Base-by-base conservation (phyloP, 2,888 invertebrate species). In the Erynnis tages region DNA sequence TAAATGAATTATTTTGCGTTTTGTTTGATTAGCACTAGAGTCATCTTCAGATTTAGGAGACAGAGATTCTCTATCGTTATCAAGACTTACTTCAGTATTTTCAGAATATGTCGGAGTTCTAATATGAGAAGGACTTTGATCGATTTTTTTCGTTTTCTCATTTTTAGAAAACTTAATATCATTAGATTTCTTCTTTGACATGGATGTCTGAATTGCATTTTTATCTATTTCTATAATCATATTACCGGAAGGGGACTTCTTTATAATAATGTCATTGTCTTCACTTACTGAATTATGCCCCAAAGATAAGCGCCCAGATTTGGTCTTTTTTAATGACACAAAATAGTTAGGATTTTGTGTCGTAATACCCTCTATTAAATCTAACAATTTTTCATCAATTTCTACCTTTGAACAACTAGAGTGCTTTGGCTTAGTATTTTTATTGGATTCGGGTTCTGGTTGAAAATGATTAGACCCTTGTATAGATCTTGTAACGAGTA, bases 361-460 rank as follows among this genome's bases (percentile, higher is more conserved):
- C 5, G 58, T 57, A 57, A 67, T 69, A 14, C 66, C 58, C 46
- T 73, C 66, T 32, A 81, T 64, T 14, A 67, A 16, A 16, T 66
- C 58, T 14, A 73, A 55, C 4, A 69, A 53, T n/a, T 67, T 59
- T 57, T 76, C 64, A 55, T 79, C 67, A 53, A 79, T 54, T 17
- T 67, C 25, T 11, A 10, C 10, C 19, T 35, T 35, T 4, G 17
- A 2, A 1, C 4, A 5, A 10, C 19, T 35, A 19, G 10, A 19
- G 5, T 19, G n/a, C 6, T 19, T 21, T 21, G 21, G 21, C 3
- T 21, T 5, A 4, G 21, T 8, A 6, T 19, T 11, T 37, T 19
- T 37, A 19, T 19, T 11, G 21, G 5, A 21, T n/a, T n/a, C n/a
- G n/a, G n/a, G n/a, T n/a, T n/a, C n/a, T n/a, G n/a, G n/a, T n/a